A percentile compares a stretch with the other conserved stretches of the same genome.
phyloP scores from a whole-genome alignment of 92 coral and sea anemone genomes.

The Chrysogorgia sp. region DNA sequence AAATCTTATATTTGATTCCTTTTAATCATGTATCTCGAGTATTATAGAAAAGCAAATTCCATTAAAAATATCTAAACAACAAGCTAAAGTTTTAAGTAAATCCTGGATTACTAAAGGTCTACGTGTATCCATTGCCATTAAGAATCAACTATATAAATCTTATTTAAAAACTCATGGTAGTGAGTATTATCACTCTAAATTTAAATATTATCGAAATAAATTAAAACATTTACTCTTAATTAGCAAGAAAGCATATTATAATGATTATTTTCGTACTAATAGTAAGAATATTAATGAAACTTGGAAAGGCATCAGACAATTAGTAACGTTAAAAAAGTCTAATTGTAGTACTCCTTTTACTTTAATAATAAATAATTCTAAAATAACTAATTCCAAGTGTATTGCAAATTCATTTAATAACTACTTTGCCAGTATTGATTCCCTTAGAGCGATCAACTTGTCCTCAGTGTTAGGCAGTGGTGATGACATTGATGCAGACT shows the following conservation, averaged over 20 bases:
- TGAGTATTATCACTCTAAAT: slow-evolving; percentile 26
- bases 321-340: not conserved
- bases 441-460: too few relatives aligned
- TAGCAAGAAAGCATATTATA: slow-evolving; percentile 25
- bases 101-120: slow-evolving; percentile 50
- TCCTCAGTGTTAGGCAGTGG: too few relatives aligned
- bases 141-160: slow-evolving; percentile 44
- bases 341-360: not conserved
- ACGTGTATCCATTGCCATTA: slow-evolving; percentile 29
- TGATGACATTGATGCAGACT: too few relatives aligned
- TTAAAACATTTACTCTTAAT: slow-evolving; percentile 31
- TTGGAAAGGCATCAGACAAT: slow-evolving; percentile 29
- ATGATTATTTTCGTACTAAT: slow-evolving; percentile 16
- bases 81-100: too few relatives aligned
- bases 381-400: not conserved
- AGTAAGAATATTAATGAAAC: not conserved
- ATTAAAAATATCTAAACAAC: not conserved
- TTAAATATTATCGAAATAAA: slow-evolving; percentile 49
- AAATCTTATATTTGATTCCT: slow-evolving; percentile 4
- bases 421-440: not conserved
- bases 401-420: not conserved
- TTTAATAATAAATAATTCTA: not conserved
- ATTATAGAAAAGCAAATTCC: slow-evolving; percentile 4
- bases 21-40: not conserved
- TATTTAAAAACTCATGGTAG: slow-evolving; percentile 34